phyloP scores from a whole-genome alignment of 2,888 invertebrate species.

The Pterobdella sp. region DNA sequence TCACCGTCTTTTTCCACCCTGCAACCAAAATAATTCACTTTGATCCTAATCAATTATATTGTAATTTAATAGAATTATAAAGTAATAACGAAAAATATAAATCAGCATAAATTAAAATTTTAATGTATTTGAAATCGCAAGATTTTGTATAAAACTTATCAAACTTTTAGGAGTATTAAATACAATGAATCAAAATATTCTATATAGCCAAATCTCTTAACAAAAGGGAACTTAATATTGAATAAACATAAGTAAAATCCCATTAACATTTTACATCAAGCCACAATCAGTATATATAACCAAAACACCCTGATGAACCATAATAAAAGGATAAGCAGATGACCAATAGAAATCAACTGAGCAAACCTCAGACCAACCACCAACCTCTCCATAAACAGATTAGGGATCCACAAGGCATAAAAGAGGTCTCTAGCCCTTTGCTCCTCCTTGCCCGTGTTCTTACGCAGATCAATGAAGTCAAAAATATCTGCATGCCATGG shows the following conservation, averaged over 20 bases:
- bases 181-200: too few relatives aligned
- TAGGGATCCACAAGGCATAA: slow-evolving; percentile 94
- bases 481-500: slow-evolving; percentile 98
- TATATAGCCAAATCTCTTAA: too few relatives aligned
- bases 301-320: slow-evolving; percentile 91
- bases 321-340: slow-evolving; percentile 77
- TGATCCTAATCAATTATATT: too few relatives aligned
- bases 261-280: not conserved
- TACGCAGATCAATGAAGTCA: slow-evolving; percentile 85
- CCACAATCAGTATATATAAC: slow-evolving; percentile 64
- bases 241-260: too few relatives aligned
- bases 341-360: slow-evolving; percentile 90
- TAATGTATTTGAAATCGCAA: too few relatives aligned
- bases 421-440: slow-evolving; percentile 86
- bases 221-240: too few relatives aligned
- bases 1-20: slow-evolving; percentile 62
- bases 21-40: too few relatives aligned
- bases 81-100: too few relatives aligned
- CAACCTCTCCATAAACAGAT: slow-evolving; percentile 86
- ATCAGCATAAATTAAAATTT: too few relatives aligned
- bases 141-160: too few relatives aligned
- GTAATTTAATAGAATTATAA: too few relatives aligned
- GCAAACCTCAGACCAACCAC: slow-evolving; percentile 79
- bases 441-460: slow-evolving; percentile 86
- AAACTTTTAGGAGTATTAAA: too few relatives aligned